Percentiles rank a stretch among this genome's conserved stretches.
Evolutionary conservation across 2,113 vertebrate species (phyloP).

Genomic region (Oryzias woworae): DNA sequence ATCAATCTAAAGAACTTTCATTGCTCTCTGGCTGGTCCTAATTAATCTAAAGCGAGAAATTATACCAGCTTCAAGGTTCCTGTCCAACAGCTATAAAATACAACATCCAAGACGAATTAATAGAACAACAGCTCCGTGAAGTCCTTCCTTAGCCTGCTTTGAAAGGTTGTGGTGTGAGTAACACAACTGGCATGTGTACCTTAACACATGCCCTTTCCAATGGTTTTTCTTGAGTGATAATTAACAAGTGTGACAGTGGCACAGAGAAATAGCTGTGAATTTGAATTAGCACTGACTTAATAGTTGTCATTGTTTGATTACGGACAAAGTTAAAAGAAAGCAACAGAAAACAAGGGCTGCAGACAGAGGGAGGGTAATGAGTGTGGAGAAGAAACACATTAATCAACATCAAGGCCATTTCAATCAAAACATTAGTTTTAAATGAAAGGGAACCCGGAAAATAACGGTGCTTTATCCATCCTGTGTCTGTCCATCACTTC

Average conservation of each 20-base stretch:
- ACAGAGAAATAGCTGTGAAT: conserved; percentile 87
- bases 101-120: conserved; percentile 41
- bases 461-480: conserved; percentile 31
- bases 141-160: conserved; percentile 38
- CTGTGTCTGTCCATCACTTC: conserved; percentile 19
- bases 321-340: conserved; percentile 72
- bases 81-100: conserved; percentile 12
- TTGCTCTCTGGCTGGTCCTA: conserved; percentile 17
- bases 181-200: conserved; percentile 38
- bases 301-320: conserved; percentile 89
- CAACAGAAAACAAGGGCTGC: conserved; percentile 43
- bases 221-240: conserved; percentile 82
- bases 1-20: conserved; percentile 1
- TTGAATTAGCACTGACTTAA: conserved; percentile 87
- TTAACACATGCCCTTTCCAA: conserved; percentile 68
- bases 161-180: conserved; percentile 39
- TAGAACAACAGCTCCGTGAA: conserved; percentile 48
- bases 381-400: conserved; percentile 76
- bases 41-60: conserved; percentile 19
- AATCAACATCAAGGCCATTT: conserved; percentile 59
- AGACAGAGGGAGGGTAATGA: conserved; percentile 82
- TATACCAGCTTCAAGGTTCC: conserved; percentile 21
- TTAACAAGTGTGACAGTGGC: conserved; percentile 72
- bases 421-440: conserved; percentile 46
- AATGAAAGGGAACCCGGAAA: conserved; percentile 23